Percentiles rank a stretch among this genome's conserved stretches.
Conservation (phyloP, 2,113 vertebrate species). For the Amblyopsis rosae region DNA sequence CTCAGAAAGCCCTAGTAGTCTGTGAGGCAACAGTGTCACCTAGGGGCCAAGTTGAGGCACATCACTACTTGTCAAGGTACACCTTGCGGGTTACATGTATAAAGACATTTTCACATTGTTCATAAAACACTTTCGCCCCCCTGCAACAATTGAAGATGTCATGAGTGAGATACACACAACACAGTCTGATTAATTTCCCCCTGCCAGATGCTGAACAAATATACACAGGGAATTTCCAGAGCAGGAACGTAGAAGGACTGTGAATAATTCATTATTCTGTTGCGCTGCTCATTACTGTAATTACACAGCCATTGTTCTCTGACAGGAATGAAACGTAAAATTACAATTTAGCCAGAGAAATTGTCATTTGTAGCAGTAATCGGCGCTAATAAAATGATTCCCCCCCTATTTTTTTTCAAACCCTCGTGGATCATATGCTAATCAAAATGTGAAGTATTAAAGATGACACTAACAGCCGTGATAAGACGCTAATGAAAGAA, state of each 20-base stretch:
- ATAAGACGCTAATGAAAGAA: conserved; percentile 73
- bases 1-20: conserved; percentile 6
- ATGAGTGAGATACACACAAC: conserved; percentile 6
- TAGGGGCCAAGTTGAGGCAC: conserved; percentile 37
- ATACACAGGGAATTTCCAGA: conserved; percentile 22
- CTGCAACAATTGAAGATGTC: not conserved
- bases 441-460: conserved; percentile 78
- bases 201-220: conserved; percentile 19
- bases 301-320: conserved; percentile 70
- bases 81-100: conserved; percentile 7
- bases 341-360: conserved; percentile 71
- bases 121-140: not conserved
- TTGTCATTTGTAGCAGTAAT: conserved; percentile 75
- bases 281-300: conserved; percentile 65
- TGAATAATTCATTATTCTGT: conserved; percentile 66
- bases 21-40: conserved; percentile 74
- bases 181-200: conserved; percentile 8
- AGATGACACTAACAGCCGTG: conserved; percentile 71
- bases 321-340: conserved; percentile 66
- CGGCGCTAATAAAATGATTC: conserved; percentile 73
- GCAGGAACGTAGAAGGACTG: conserved; percentile 37
- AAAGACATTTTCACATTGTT: conserved; percentile 1
- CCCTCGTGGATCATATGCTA: conserved; percentile 67
- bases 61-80: conserved; percentile 3
- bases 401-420: conserved; percentile 33